Evolutionary conservation across 2,888 invertebrate genomes (phyloP).

Genomic region (Pristionchus maxplancki): DNA sequence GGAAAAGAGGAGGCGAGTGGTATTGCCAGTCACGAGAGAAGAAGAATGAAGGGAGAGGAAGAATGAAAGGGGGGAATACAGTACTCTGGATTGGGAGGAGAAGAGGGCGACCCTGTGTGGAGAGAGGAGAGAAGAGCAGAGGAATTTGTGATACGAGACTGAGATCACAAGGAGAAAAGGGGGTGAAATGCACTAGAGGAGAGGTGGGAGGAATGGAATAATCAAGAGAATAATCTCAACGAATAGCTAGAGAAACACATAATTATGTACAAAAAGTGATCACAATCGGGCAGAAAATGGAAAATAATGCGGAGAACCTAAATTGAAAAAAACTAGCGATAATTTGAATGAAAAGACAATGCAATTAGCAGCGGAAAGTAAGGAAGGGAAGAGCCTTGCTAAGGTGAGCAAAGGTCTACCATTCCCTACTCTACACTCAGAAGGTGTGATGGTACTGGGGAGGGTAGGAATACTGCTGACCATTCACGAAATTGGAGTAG

Average conservation of each 20-base stretch:
- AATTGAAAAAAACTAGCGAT: neutral
- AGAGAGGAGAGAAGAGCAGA: neutral
- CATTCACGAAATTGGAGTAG: neutral
- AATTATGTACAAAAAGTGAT: neutral
- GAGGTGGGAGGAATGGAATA: neutral
- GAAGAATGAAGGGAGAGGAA: neutral
- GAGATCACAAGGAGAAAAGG: neutral
- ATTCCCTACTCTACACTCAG: neutral
- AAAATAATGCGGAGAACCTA: neutral
- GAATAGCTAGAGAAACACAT: neutral
- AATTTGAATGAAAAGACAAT: neutral
- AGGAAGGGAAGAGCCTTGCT: too few species aligned
- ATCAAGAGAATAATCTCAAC: neutral
- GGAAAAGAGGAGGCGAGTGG: neutral
- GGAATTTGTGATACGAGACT: neutral
- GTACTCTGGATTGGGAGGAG: neutral
- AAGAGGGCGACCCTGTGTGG: slow-evolving; percentile 10
- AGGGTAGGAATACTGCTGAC: neutral
- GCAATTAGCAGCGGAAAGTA: neutral
- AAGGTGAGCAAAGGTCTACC: neutral
- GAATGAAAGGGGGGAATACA: slow-evolving; percentile 1
- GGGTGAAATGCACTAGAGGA: neutral
- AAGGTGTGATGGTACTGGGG: neutral
- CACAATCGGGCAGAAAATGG: slow-evolving; percentile 17
- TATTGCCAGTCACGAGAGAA: slow-evolving; percentile 17